phyloP scores from a whole-genome alignment of 1,140 invertebrate genomes.

The Elymnias hypermnestra region DNA sequence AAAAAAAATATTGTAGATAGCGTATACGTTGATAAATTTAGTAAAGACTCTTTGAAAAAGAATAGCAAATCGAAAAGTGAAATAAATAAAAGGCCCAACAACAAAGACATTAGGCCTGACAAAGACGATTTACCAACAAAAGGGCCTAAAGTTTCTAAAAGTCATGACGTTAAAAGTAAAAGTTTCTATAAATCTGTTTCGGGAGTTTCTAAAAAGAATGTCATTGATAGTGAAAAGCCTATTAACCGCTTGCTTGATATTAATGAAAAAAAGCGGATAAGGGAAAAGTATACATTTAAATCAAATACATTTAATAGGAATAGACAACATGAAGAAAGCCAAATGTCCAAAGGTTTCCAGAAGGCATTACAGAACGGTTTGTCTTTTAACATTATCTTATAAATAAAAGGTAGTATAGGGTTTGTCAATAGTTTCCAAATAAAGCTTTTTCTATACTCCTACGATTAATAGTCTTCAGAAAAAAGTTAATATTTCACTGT shows the following conservation, averaged over 20 bases:
- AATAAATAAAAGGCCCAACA: too few species aligned
- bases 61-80: too few species aligned
- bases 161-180: background rate
- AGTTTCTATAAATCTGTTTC: background rate
- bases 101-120: too few species aligned
- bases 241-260: background rate
- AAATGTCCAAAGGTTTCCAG: background rate
- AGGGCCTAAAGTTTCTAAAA: background rate
- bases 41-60: too few species aligned
- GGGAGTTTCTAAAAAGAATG: background rate
- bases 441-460: too few species aligned
- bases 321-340: background rate
- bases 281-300: constrained; percentile 14
- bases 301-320: background rate
- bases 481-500: too few species aligned
- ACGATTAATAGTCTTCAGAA: too few species aligned
- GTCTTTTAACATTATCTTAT: background rate
- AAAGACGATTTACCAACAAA: too few species aligned
- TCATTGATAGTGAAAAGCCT: background rate
- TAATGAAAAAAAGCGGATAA: constrained; percentile 13
- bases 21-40: too few species aligned
- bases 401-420: too few species aligned
- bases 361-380: background rate
- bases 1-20: too few species aligned
- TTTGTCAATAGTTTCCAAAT: too few species aligned